Evolutionary conservation across 2,888 invertebrate species (phyloP).

Genomic region (Calameuta pallipes): DNA sequence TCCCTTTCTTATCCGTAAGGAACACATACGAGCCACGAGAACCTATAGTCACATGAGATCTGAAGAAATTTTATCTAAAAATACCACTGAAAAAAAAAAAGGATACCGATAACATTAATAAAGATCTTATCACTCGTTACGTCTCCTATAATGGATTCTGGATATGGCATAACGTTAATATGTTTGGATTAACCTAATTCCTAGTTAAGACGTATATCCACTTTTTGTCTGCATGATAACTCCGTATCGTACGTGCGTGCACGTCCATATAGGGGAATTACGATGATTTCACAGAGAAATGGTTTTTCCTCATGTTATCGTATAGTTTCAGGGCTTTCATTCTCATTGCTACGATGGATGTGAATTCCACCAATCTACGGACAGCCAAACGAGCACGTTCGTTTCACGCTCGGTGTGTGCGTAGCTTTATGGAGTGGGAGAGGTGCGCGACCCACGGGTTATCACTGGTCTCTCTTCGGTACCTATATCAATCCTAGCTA

Average conservation of each 20-base stretch:
- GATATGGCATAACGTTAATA: neutral
- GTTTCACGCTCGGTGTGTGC: slow-evolving; percentile 17
- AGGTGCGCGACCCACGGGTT: slow-evolving; percentile 61
- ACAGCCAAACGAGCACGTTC: neutral
- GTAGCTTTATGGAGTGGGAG: slow-evolving; percentile 50
- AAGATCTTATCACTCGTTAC: neutral
- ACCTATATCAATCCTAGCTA: slow-evolving; percentile 54
- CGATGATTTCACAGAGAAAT: neutral
- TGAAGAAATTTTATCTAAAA: neutral
- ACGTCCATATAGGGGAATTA: neutral
- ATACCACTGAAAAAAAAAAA: neutral
- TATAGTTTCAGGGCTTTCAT: neutral
- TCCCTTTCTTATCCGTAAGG: neutral
- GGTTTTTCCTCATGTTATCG: neutral
- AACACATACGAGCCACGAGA: neutral
- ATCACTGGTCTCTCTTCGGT: slow-evolving; percentile 53
- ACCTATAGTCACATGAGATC: neutral
- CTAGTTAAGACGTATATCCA: neutral
- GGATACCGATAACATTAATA: neutral
- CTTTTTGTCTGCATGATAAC: neutral
- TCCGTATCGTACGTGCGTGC: neutral
- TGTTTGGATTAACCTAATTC: neutral
- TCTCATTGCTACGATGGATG: neutral
- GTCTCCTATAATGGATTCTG: neutral
- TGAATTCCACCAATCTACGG: neutral